Evolutionary conservation across 2,797 vertebrate species (phyloP).

Genomic region (Macrochelys suwanniensis): DNA sequence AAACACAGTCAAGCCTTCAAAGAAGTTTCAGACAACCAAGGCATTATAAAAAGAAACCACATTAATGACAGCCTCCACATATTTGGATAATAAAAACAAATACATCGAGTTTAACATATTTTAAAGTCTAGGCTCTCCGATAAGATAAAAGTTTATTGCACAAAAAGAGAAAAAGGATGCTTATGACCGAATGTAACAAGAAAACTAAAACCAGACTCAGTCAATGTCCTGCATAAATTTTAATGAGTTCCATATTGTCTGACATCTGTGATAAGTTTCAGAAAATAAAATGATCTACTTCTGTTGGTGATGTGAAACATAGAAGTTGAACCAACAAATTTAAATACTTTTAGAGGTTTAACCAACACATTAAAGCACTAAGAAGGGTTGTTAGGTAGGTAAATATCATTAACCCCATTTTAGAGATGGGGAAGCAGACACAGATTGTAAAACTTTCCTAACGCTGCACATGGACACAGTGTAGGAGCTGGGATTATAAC

Average conservation of each 20-base stretch:
- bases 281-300: slow-evolving; percentile 18
- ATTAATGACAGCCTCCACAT: not conserved
- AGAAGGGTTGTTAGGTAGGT: not conserved
- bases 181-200: not conserved
- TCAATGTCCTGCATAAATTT: not conserved
- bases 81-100: slow-evolving; percentile 1
- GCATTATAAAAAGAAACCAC: slow-evolving; percentile 14
- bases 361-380: not conserved
- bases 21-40: not conserved
- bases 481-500: not conserved
- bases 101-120: not conserved
- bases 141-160: not conserved
- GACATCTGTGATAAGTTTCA: not conserved
- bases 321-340: not conserved
- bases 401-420: not conserved
- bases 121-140: not conserved
- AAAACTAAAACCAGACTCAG: not conserved
- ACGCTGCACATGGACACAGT: not conserved
- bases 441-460: not conserved
- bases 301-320: not conserved
- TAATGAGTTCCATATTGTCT: not conserved
- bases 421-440: not conserved
- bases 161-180: not conserved
- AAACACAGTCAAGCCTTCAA: not conserved
- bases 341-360: not conserved